Percentiles rank a stretch among this genome's conserved stretches.
Conservation (phyloP, 2,888 invertebrate genomes). For the Mythimna pallens region DNA sequence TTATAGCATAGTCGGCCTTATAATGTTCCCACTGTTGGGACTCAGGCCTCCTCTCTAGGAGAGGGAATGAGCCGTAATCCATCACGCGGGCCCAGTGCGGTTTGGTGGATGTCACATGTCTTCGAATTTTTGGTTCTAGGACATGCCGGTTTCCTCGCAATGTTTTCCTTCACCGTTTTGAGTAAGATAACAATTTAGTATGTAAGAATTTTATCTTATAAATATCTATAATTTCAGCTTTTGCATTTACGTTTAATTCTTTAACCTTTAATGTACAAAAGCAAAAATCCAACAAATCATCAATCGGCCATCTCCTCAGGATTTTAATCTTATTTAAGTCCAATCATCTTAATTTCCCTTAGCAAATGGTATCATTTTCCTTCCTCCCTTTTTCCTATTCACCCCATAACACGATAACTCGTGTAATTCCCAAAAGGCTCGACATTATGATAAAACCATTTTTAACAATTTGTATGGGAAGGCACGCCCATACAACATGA, state of each 20-base stretch:
- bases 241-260: not conserved
- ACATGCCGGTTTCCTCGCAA: no score
- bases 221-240: no score
- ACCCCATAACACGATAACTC: slow-evolving; percentile 33
- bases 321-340: slow-evolving; percentile 23
- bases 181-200: no score
- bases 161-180: no score
- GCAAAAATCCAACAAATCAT: slow-evolving; percentile 11
- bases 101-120: no score
- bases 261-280: slow-evolving; percentile 4
- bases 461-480: slow-evolving; percentile 56
- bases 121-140: no score
- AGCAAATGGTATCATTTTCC: slow-evolving; percentile 23
- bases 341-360: slow-evolving; percentile 32
- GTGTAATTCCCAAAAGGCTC: slow-evolving; percentile 36
- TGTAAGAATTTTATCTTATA: no score
- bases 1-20: no score
- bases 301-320: not conserved
- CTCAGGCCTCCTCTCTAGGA: no score
- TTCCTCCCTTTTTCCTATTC: slow-evolving; percentile 16
- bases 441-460: slow-evolving; percentile 53
- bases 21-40: no score
- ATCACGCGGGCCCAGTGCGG: no score
- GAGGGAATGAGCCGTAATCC: no score
- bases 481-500: slow-evolving; percentile 60